These are phyloP conservation scores for Cataglyphis altisquamis DNA, from an alignment of 2,888 invertebrate species.

Conservation along the genomic window DNA sequence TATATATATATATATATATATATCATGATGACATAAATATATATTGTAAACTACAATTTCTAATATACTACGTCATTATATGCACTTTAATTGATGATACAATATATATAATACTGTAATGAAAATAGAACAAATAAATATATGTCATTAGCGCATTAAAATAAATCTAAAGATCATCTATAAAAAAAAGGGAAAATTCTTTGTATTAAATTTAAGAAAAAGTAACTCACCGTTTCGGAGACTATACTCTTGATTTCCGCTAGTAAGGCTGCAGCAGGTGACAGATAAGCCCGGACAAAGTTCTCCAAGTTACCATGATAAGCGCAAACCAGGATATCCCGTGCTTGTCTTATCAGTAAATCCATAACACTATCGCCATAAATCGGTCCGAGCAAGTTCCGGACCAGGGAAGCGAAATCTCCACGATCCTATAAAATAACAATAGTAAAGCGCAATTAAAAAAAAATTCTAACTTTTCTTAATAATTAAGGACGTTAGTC, in stretches of 20 bases:
- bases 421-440: conserved; percentile 73
- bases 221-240: conserved; percentile 80
- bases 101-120: no score
- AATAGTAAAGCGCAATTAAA: background rate
- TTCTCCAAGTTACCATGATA: conserved; percentile 89
- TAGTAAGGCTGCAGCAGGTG: conserved; percentile 88
- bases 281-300: conserved; percentile 89
- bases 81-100: no score
- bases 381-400: conserved; percentile 89
- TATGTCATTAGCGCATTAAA: no score
- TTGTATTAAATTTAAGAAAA: background rate
- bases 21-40: no score
- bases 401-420: conserved; percentile 87
- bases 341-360: conserved; percentile 90
- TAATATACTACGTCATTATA: no score
- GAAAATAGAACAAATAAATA: no score
- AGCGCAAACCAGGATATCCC: conserved; percentile 90
- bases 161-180: no score
- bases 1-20: no score
- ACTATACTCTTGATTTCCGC: conserved; percentile 86
- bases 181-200: no score
- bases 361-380: conserved; percentile 89
- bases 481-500: background rate
- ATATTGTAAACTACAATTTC: no score
- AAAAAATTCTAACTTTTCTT: background rate